Conservation (phyloP, 2,888 invertebrate genomes). For the Limulus polyphemus region DNA sequence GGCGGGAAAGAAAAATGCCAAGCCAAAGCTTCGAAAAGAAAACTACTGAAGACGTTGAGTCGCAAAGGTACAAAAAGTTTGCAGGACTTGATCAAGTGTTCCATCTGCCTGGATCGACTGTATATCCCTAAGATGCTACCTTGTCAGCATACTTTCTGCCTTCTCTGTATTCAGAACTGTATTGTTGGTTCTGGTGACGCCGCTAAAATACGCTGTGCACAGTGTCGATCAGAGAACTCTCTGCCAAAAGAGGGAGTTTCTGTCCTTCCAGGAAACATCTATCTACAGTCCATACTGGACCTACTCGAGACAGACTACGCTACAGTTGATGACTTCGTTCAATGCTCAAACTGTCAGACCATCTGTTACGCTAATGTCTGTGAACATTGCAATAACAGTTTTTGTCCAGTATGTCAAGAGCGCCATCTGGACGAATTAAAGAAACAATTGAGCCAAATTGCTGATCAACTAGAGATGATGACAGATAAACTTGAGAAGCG, state of each 20-base stretch:
- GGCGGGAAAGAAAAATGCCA: too few species aligned
- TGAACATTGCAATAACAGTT: neutral
- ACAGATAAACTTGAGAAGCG: constrained; percentile 46
- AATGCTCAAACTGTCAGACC: constrained; percentile 3
- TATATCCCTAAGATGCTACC: constrained; percentile 42
- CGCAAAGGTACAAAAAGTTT: neutral
- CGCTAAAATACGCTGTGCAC: constrained; percentile 44
- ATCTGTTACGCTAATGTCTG: neutral
- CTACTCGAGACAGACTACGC: constrained; percentile 23
- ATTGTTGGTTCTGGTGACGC: neutral
- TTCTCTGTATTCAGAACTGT: constrained; percentile 43
- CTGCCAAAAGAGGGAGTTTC: constrained; percentile 40
- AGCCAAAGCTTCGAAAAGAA: neutral
- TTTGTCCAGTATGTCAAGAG: constrained; percentile 48
- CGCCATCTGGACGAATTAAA: constrained; percentile 48
- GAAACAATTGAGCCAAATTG: constrained; percentile 5
- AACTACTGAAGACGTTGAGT: neutral
- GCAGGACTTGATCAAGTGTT: constrained; percentile 5
- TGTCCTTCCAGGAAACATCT: constrained; percentile 52
- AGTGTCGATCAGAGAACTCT: constrained; percentile 46
- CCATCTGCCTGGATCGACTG: constrained; percentile 7
- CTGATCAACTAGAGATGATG: constrained; percentile 44
- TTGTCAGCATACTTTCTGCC: constrained; percentile 55
- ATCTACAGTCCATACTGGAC: constrained; percentile 49
- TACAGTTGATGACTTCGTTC: neutral